Percentiles rank a stretch among this genome's conserved stretches.
phyloP scores from a whole-genome alignment of 2,113 vertebrate genomes.

The Ardeotis arabs region DNA sequence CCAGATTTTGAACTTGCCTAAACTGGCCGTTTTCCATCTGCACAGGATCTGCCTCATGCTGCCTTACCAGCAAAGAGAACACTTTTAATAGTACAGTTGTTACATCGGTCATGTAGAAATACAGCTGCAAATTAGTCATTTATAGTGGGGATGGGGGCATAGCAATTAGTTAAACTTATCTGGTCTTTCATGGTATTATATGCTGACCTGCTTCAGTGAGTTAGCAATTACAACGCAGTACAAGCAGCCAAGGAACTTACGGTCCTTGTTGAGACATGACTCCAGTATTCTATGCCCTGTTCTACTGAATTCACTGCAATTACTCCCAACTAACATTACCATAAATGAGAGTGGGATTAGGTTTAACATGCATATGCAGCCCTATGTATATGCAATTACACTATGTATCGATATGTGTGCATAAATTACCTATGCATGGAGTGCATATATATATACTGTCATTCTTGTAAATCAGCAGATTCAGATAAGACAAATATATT shows the following conservation, averaged over 20 bases:
- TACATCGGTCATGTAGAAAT: not conserved
- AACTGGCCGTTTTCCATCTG: not conserved
- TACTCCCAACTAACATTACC: not conserved
- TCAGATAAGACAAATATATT: slow-evolving; percentile 19
- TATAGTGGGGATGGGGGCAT: rapidly evolving
- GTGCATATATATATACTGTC: not conserved
- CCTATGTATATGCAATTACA: not conserved
- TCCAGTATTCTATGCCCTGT: not conserved
- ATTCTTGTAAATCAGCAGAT: slow-evolving; percentile 19
- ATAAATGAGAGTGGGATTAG: slow-evolving; percentile 27
- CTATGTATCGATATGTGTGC: not conserved
- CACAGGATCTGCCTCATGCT: not conserved
- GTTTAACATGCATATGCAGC: slow-evolving; percentile 10
- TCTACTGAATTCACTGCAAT: slow-evolving; percentile 23
- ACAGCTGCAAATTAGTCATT: not conserved
- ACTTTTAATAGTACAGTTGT: not conserved
- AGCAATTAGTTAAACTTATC: not conserved
- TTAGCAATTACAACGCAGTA: not conserved
- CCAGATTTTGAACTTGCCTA: slow-evolving; percentile 18
- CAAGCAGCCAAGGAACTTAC: not conserved
- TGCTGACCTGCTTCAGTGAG: not conserved
- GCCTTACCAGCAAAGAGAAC: not conserved
- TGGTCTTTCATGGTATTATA: not conserved
- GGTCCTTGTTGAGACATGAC: slow-evolving; percentile 4
- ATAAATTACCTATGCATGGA: not conserved